A percentile compares a stretch with the other conserved stretches of the same genome.
Evolutionary conservation across 1,140 invertebrate species (phyloP).

Genomic region (Papilio aristodemus): DNA sequence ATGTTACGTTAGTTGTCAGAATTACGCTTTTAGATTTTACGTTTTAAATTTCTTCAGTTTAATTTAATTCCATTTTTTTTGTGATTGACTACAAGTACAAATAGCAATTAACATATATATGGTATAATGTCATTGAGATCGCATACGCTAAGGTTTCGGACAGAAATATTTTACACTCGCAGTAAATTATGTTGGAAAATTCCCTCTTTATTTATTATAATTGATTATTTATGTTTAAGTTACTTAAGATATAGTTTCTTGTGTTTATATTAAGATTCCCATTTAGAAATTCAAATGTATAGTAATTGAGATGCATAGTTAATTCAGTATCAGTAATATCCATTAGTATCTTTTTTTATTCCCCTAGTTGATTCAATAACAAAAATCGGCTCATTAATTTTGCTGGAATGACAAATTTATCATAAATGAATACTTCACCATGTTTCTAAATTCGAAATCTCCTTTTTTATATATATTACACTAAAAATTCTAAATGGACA

Average conservation of each 20-base stretch:
- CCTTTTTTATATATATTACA: too few species aligned
- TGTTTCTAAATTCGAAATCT: too few species aligned
- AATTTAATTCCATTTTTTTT: background rate
- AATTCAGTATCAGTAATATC: background rate
- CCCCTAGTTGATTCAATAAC: background rate
- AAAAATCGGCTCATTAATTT: background rate
- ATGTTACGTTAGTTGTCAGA: constrained; percentile 6
- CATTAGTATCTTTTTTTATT: too few species aligned
- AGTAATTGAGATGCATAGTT: background rate
- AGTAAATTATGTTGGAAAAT: too few species aligned
- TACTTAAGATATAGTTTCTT: too few species aligned
- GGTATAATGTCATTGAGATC: background rate
- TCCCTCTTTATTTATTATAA: too few species aligned
- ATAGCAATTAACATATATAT: constrained; percentile 11
- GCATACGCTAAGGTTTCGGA: background rate
- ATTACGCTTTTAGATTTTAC: constrained; percentile 2
- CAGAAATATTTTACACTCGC: too few species aligned
- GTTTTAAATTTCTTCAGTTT: background rate
- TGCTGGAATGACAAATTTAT: too few species aligned
- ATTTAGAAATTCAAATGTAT: background rate
- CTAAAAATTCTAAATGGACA: too few species aligned
- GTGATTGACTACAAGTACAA: constrained; percentile 43
- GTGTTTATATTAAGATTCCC: too few species aligned
- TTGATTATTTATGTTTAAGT: too few species aligned
- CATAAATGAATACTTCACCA: too few species aligned